These are phyloP conservation scores for Channa argus DNA, from an alignment of 2,113 vertebrate species.

Conservation along the genomic window DNA sequence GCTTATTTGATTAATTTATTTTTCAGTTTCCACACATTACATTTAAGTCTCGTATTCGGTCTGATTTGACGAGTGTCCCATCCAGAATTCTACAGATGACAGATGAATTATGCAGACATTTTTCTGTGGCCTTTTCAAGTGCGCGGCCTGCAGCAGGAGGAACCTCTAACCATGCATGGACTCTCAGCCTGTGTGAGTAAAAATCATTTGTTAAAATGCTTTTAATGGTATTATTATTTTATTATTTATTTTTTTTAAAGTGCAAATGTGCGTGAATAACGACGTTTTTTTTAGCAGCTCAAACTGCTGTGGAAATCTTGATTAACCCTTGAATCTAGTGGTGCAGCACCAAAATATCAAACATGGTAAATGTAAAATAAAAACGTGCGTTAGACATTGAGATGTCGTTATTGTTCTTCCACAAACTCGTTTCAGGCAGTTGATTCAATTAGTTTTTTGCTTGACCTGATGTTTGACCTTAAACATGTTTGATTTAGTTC, in stretches of 20 bases:
- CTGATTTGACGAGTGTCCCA: not conserved
- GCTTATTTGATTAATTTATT: not conserved
- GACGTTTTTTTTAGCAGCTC: too few species aligned
- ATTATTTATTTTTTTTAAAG: too few species aligned
- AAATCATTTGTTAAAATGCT: not conserved
- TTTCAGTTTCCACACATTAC: not conserved
- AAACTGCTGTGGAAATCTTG: not conserved
- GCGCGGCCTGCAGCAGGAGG: constrained; percentile 40
- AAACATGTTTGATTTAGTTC: not conserved
- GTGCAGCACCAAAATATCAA: not conserved
- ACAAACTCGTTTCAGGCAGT: not conserved
- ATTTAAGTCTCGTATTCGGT: not conserved
- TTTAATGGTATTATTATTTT: not conserved
- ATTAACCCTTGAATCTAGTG: not conserved
- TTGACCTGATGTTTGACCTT: constrained; percentile 20
- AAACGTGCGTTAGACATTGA: not conserved
- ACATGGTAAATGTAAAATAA: not conserved
- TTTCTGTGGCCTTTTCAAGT: constrained; percentile 32
- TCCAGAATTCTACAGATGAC: constrained; percentile 2
- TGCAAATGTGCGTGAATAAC: too few species aligned
- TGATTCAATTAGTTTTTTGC: not conserved
- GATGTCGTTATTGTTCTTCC: too few species aligned
- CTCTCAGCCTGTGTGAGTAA: constrained; percentile 9
- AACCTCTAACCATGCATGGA: not conserved
- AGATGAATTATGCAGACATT: constrained; percentile 3